These are phyloP conservation scores for Ginglymostoma cirratum DNA, from an alignment of 2,113 vertebrate species.

Conservation along the genomic window DNA sequence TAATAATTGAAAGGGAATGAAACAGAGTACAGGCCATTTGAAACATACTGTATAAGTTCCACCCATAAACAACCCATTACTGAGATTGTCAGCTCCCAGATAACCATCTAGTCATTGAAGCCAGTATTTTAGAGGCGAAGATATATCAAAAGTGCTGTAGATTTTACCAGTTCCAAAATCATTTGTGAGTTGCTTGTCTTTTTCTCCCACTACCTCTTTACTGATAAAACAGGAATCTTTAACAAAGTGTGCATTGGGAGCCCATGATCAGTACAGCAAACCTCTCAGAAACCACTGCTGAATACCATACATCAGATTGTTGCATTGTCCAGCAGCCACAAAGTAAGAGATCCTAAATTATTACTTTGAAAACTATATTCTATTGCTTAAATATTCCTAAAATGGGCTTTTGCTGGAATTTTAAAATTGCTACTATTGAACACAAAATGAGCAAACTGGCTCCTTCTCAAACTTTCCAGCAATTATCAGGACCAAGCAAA, in stretches of 20 bases:
- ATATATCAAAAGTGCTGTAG: conserved; percentile 10
- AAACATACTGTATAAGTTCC: conserved; percentile 24
- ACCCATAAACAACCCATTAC: conserved; percentile 36
- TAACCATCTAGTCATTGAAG: conserved; percentile 14
- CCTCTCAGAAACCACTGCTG: neutral
- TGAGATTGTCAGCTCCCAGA: conserved; percentile 25
- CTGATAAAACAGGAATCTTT: neutral
- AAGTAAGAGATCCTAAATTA: too few species aligned
- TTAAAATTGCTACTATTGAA: too few species aligned
- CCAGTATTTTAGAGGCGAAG: neutral
- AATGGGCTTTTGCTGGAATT: too few species aligned
- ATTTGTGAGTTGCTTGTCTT: neutral
- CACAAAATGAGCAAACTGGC: too few species aligned
- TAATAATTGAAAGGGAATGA: conserved; percentile 21
- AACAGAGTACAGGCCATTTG: conserved; percentile 18
- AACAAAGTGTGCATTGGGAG: neutral
- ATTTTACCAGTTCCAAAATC: conserved; percentile 9
- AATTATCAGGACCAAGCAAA: too few species aligned
- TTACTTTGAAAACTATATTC: too few species aligned
- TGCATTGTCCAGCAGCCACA: too few species aligned
- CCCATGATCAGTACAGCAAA: neutral
- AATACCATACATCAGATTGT: too few species aligned
- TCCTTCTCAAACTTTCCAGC: too few species aligned
- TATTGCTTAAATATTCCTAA: too few species aligned
- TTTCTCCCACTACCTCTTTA: neutral